Conservation (phyloP, 1,140 invertebrate species). For the Gryon sp. region DNA sequence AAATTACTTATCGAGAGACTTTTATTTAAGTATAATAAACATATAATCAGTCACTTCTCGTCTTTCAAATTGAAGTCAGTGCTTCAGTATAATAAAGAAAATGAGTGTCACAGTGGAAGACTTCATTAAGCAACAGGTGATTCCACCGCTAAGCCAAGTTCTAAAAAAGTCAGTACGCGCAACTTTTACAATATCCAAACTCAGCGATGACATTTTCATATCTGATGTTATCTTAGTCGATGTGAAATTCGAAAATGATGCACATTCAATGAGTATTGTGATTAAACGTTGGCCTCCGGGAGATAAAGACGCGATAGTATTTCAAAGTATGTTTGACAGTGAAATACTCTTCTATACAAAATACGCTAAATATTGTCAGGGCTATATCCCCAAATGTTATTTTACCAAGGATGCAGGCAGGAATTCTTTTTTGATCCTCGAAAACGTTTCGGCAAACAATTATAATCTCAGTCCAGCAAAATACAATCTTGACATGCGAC, state of each 20-base stretch:
- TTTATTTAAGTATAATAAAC: too few species aligned
- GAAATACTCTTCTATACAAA: constrained; percentile 53
- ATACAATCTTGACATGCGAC: constrained; percentile 24
- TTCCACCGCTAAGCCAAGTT: constrained; percentile 13
- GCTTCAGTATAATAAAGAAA: neutral
- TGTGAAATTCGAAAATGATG: constrained; percentile 35
- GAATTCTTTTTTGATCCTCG: constrained; percentile 32
- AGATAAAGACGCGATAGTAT: neutral
- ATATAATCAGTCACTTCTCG: neutral
- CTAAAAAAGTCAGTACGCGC: constrained; percentile 9
- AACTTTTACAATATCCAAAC: constrained; percentile 21
- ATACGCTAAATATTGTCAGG: constrained; percentile 19
- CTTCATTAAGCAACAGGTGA: constrained; percentile 28
- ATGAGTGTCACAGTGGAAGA: neutral
- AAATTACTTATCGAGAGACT: too few species aligned
- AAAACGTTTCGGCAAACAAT: constrained; percentile 45
- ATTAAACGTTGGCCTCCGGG: constrained; percentile 30
- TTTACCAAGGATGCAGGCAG: neutral
- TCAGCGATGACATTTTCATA: constrained; percentile 33
- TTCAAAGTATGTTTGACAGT: constrained; percentile 33
- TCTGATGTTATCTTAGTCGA: constrained; percentile 40
- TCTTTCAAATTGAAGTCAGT: constrained; percentile 17
- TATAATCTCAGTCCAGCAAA: constrained; percentile 15
- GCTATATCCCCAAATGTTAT: constrained; percentile 28
- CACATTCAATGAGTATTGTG: neutral